Base-by-base conservation (phyloP, 2,888 invertebrate species). In the Spilarctia lutea region DNA sequence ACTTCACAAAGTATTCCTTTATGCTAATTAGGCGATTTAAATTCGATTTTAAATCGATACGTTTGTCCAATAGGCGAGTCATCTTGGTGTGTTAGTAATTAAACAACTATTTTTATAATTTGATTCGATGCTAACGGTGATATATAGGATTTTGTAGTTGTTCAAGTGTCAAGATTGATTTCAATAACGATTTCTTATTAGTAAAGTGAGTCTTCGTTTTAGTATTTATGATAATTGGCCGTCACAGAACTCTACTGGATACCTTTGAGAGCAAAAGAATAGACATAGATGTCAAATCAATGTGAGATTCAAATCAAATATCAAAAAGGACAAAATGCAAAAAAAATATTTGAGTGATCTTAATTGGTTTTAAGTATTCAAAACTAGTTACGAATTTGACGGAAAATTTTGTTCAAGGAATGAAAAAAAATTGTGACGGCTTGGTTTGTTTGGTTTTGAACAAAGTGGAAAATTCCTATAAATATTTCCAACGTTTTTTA, bases 1-100 rank as follows among this genome's bases (percentile, higher is more conserved):
- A 85, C 78, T 73, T 75, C 74, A 81, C 81, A 80, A 82, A 81
- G 78, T 78, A 76, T 77, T 76, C 76, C 79, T 79, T 77, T 85
- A 89, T 88, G 87, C 39, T 84, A 88, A 89, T 84, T 76, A 79
- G 81, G 79, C 85, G 85, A 88, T 88, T 89, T 85, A 83, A 85
- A 89, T 88, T 85, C 89, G 84, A 85, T 85, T 84, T 83, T 74
- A 82, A 83, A 84, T 81, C 83, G 87, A 86, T 83, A 80, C 79
- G 33, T 74, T 82, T 80, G 80, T 83, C 79, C 77, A 82, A 81
- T 83, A 74, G 79, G 56, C 83, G 80, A 86, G 81, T 80, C 75
- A 80, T 84, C 81, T 85, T 75, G 79, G 73, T 72, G 79, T 75
- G 77, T 76, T 72, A 81, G 80, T 85, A 88, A 88, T 88, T 88